These are phyloP conservation scores for Drosophila kohkoa DNA, from an alignment of 1,140 invertebrate species.

Conservation along the genomic window DNA sequence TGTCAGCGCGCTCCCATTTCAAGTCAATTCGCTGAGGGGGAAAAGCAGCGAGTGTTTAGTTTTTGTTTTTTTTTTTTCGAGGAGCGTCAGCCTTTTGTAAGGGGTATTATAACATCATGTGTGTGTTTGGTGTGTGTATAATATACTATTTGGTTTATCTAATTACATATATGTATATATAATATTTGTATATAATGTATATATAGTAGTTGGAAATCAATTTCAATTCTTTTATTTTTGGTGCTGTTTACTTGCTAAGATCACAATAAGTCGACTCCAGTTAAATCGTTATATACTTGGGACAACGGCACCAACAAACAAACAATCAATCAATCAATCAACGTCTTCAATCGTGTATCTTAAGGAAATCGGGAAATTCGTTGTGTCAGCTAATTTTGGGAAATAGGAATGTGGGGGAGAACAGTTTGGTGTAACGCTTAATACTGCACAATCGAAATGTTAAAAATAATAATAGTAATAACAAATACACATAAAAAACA, in stretches of 20 bases:
- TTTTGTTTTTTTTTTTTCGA: no score
- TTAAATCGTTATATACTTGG: slow-evolving; percentile 23
- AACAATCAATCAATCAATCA: slow-evolving; percentile 5
- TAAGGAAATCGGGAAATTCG: background rate
- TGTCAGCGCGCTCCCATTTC: slow-evolving; percentile 1
- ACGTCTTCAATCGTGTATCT: slow-evolving; percentile 18
- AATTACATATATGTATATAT: slow-evolving; percentile 16
- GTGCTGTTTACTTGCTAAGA: slow-evolving; percentile 58
- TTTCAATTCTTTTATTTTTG: slow-evolving; percentile 27
- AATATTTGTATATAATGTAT: slow-evolving; percentile 12
- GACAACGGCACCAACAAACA: slow-evolving; percentile 25
- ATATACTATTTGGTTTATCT: slow-evolving; percentile 48
- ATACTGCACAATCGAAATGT: slow-evolving; percentile 59
- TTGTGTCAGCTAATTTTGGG: slow-evolving; percentile 11
- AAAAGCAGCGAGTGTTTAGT: no score
- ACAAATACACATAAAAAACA: slow-evolving; percentile 18
- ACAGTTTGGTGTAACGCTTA: slow-evolving; percentile 76
- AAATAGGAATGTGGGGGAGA: slow-evolving; percentile 20
- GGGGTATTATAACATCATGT: slow-evolving; percentile 12
- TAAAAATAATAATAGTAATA: slow-evolving; percentile 24
- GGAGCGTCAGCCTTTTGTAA: slow-evolving; percentile 1
- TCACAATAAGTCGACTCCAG: slow-evolving; percentile 59
- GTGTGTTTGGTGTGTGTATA: slow-evolving; percentile 14
- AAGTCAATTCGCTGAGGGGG: background rate
- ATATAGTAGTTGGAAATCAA: slow-evolving; percentile 31